Evolutionary conservation across 2,888 invertebrate species (phyloP), one percentile per base, ranked within the genome.

Genomic region (Acanthosepion lycidas): DNA sequence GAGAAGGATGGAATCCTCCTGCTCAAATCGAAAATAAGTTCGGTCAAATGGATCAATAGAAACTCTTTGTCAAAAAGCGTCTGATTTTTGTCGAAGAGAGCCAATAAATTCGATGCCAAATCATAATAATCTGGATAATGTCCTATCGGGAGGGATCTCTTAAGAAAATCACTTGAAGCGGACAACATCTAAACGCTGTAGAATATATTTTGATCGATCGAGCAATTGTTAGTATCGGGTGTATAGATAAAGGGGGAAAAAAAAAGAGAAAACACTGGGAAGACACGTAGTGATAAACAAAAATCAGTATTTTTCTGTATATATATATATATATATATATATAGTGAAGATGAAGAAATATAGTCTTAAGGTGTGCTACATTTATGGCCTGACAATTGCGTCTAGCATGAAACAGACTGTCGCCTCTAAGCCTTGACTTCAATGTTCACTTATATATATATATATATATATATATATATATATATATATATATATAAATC

Each of bases 121-220:
- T 78, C 78, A n/a, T 78, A n/a, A 78, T 78, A 78, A 78, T 78
- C 78, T 78, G 78, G 78, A 78, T 78, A 78, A 78, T 78, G 78
- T 78, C 78, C 15, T 12, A 78, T n/a, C 78, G 78, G 15, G 78
- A 78, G n/a, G n/a, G 78, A 78, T 78, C 78, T 78, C 78, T 78
- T 33, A 78, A 78, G 78, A 33, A 78, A 78, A 78, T 78, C 78
- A 78, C n/a, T n/a, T 78, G 78, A 78, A n/a, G 78, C n/a, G n/a
- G 78, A 78, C 78, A 78, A 78, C 18, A n/a, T 15, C n/a, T 18
- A 12, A 33, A 78, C 78, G n/a, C 78, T 9, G n/a, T 78, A 15
- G 78, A n/a, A 33, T 9, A 78, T 78, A 78, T 78, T 78, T 78
- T 78, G 78, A n/a, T 78, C 33, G 78, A 78, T 78, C 78, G 33